Evolutionary conservation across 2,797 vertebrate species (phyloP).

Genomic region (Fringilla coelebs): DNA sequence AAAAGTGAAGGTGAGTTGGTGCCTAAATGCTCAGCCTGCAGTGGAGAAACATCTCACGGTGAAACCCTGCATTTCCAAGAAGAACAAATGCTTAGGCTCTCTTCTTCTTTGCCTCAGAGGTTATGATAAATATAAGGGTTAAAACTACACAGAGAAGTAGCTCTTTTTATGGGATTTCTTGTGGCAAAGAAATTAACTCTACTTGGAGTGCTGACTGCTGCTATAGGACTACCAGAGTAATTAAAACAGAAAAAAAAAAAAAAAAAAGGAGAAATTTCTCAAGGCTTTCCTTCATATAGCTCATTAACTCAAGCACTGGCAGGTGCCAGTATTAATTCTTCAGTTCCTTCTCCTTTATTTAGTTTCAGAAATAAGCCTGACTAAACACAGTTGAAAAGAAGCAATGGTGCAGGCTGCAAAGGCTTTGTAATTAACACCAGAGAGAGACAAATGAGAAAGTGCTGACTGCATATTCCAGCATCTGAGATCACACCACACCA

Average conservation of each 20-base stretch:
- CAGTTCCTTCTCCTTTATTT: slow-evolving; percentile 39
- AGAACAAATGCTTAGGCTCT: background rate
- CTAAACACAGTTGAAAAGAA: slow-evolving; percentile 39
- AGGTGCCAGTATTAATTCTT: slow-evolving; percentile 38
- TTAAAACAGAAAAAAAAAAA: background rate
- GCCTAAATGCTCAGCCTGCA: background rate
- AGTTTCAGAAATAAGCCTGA: slow-evolving; percentile 45
- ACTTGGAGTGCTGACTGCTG: background rate
- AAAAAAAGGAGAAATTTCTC: background rate
- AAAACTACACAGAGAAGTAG: background rate
- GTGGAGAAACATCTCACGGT: fast-evolving
- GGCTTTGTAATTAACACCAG: slow-evolving; percentile 34
- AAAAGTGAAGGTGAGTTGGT: background rate
- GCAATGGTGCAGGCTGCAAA: slow-evolving; percentile 23
- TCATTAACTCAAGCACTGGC: slow-evolving; percentile 44
- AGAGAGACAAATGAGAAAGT: slow-evolving; percentile 33
- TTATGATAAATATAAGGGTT: background rate
- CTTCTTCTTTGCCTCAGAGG: background rate
- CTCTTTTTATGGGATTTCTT: background rate
- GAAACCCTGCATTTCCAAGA: background rate
- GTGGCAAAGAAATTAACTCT: background rate
- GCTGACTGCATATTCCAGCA: slow-evolving; percentile 15
- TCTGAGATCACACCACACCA: background rate
- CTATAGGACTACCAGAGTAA: slow-evolving; percentile 3
- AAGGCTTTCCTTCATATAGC: slow-evolving; percentile 2